Conservation (phyloP, 1,140 invertebrate genomes). For the Danaus melanippus region DNA sequence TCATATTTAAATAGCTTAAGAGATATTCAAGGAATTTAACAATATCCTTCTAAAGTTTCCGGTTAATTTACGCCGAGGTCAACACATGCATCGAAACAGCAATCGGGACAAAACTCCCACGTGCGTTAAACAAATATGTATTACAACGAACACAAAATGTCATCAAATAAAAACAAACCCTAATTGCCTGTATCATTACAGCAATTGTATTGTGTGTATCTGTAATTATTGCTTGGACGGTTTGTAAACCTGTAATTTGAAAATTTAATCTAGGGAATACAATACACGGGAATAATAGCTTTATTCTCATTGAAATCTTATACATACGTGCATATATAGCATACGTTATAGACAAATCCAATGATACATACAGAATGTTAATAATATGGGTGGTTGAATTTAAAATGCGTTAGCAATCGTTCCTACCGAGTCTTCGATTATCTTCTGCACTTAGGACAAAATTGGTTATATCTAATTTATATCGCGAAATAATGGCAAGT, state of each 20-base stretch:
- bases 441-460: not conserved
- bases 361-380: too few species aligned
- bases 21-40: slow-evolving; percentile 50
- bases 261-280: slow-evolving; percentile 6
- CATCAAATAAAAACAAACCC: slow-evolving; percentile 8
- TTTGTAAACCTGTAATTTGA: slow-evolving; percentile 25
- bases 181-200: slow-evolving; percentile 7
- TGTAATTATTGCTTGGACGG: slow-evolving; percentile 11
- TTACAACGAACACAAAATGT: slow-evolving; percentile 11
- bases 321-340: too few species aligned
- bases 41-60: slow-evolving; percentile 49
- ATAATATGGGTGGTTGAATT: too few species aligned
- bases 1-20: not conserved
- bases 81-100: slow-evolving; percentile 10
- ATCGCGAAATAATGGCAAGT: slow-evolving; percentile 37
- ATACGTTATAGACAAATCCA: too few species aligned
- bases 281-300: slow-evolving; percentile 15
- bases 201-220: slow-evolving; percentile 6
- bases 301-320: too few species aligned
- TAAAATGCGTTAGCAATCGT: too few species aligned
- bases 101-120: slow-evolving; percentile 1
- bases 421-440: too few species aligned
- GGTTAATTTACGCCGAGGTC: slow-evolving; percentile 51
- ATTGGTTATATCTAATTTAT: slow-evolving; percentile 14
- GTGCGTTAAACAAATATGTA: slow-evolving; percentile 1